phyloP scores from a whole-genome alignment of 2,113 vertebrate species.

The Urocynchramus pylzowi region DNA sequence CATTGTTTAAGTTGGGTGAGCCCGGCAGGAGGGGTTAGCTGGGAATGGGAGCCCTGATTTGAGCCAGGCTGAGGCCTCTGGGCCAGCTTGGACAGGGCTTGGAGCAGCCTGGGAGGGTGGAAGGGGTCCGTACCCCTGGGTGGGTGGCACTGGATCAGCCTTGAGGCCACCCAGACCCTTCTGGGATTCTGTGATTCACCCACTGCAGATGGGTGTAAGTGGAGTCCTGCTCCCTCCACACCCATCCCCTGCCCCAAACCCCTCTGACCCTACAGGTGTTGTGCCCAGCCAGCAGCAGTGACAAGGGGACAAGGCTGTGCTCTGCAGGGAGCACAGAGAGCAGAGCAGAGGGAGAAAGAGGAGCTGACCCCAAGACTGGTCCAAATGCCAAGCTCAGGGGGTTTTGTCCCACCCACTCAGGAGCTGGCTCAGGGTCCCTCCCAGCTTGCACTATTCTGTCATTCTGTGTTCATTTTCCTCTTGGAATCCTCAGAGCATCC shows the following conservation, averaged over 20 bases:
- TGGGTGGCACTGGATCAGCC: not conserved
- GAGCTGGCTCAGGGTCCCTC: not conserved
- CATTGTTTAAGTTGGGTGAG: not conserved
- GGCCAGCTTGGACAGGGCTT: accelerated
- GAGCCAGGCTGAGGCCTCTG: not conserved
- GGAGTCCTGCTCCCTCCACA: not conserved
- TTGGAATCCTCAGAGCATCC: not conserved
- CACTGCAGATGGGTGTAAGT: not conserved
- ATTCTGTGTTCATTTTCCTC: not conserved
- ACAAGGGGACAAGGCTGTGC: not conserved
- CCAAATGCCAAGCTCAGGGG: not conserved
- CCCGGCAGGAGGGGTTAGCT: not conserved
- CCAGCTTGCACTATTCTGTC: not conserved
- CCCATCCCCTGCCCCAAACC: not conserved
- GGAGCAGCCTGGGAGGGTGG: not conserved
- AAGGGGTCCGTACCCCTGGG: not conserved
- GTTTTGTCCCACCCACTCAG: not conserved
- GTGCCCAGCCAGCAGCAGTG: not conserved
- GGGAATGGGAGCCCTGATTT: not conserved
- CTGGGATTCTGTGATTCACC: not conserved
- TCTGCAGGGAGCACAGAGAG: not conserved
- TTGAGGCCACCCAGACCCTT: not conserved
- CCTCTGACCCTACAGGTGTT: accelerated
- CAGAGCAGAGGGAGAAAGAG: no score
- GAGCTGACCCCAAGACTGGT: accelerated